Evolutionary conservation across 1,140 invertebrate species (phyloP), one percentile per base, ranked within the genome.

Genomic region (Drosophila nigromelanica): DNA sequence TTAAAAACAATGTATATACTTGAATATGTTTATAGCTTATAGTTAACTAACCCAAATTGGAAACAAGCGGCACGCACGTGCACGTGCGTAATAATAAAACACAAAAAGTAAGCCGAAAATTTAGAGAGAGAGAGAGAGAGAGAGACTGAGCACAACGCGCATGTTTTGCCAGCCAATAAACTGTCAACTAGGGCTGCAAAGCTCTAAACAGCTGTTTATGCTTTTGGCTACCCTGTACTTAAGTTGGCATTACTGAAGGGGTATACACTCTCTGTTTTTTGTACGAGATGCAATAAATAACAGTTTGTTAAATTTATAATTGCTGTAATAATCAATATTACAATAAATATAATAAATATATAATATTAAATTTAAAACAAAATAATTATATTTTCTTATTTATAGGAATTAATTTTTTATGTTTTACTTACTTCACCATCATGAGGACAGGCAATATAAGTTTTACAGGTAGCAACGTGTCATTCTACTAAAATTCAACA

Each of bases 31-130:
- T 11, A 18, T 27, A 45, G 45, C 47, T 51, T 10, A 39, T 18
- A 37, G 60, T 54, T 37, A 86, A 74, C 52, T 81, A 78, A 80
- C 81, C 62, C 51, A 60, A 81, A 75, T 68, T 64, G 11, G 30
- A 59, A 24, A 76, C 67, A 74, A 86, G 35, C 11, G 37, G 15
- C 45, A 67, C 64, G 69, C 78, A 87, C 82, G 78, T 87, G 82
- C 67, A 86, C 81, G 82, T 87, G 81, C 67, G 68, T 42, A 51
- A 10, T 5, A 58, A 63, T 12, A 12, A 12, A 11, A 43, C 11
- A 47, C 4, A 5, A 35, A 35, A 40, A 54, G 58, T 27, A 52
- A 47, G 6, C 15, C 35, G 12, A 21, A 6, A 8, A 27, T 2
- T 3, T 5, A 30, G 30, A 58, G 10, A 30, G n/a, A n/a, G 48